Evolutionary conservation across 2,888 invertebrate species (phyloP), one percentile per base, ranked within the genome.

Genomic region (Brachypalpus laphriformis): DNA sequence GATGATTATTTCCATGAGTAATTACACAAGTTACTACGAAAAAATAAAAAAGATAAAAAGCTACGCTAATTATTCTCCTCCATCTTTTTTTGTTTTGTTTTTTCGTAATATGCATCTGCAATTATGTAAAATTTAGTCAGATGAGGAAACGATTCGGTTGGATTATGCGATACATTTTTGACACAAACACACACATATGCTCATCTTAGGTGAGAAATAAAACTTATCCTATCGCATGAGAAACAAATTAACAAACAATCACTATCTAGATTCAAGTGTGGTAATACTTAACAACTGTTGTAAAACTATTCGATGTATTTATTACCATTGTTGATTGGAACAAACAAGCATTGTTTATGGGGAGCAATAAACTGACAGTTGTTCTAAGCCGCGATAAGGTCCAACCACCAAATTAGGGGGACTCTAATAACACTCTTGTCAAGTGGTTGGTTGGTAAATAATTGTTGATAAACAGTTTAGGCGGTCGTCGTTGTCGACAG

Each of bases 281-380:
- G 57, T 59, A 65, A 76, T 71, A 63, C 76, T 63, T 77, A 71
- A 76, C 57, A 51, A 82, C 65, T 71, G 51, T 51, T 37, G 65
- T 45, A 57, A 56, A 66, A 66, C 63, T 45, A 18, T 57, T 57
- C 47, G 57, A 47, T 74, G 31, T 28, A 74, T 42, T 34, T 63
- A 72, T 63, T 61, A 34, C 63, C 49, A 49, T 7, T 37, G 47
- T 66, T 57, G 65, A 68, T 66, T 54, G 51, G 25, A 7, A 16
- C 25, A 20, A 18, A 61, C 25, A 61, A 61, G 54, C 42, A 51
- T 14, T 51, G 56, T 57, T 51, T 57, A 66, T 66, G 37, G 57
- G 28, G 14, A 42, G n/a, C 18, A 45, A 78, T 78, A 82, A 76
- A 78, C 47, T 37, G 54, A 57, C 70, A 65, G 54, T 28, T 82